Conservation (phyloP, 2,888 invertebrate genomes). For the Drosophila ochracea region DNA sequence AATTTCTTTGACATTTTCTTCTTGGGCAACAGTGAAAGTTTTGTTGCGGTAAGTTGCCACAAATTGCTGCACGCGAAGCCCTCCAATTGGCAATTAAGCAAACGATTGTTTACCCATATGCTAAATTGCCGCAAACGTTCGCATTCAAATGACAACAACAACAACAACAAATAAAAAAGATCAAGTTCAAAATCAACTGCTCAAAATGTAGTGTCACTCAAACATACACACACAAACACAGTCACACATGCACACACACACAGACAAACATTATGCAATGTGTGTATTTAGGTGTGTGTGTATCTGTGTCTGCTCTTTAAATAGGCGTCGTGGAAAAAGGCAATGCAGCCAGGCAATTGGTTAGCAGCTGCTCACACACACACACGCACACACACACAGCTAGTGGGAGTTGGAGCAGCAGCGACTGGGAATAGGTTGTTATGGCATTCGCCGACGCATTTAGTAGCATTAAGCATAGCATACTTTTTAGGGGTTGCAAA, state of each 20-base stretch:
- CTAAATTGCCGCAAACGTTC: conserved; percentile 22
- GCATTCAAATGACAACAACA: conserved; percentile 14
- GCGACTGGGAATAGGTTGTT: conserved; percentile 60
- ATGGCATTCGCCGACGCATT: conserved; percentile 73
- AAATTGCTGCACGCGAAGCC: conserved; percentile 41
- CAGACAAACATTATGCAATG: conserved; percentile 47
- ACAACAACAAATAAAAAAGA: not conserved
- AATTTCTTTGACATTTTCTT: conserved; percentile 60
- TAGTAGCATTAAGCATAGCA: conserved; percentile 70
- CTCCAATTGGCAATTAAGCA: conserved; percentile 58
- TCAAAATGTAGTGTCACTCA: conserved; percentile 25
- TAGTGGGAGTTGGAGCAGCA: not conserved
- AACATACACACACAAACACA: not conserved
- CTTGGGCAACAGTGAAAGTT: conserved; percentile 59
- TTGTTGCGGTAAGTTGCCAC: conserved; percentile 11
- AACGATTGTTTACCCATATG: conserved; percentile 47
- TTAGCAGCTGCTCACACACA: conserved; percentile 53
- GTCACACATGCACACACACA: not conserved
- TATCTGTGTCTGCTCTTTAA: conserved; percentile 26
- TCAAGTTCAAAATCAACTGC: conserved; percentile 9
- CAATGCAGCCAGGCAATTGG: conserved; percentile 69
- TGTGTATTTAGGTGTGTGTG: conserved; percentile 10
- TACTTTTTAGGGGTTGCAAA: conserved; percentile 79
- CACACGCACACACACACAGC: conserved; percentile 4
- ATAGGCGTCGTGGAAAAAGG: conserved; percentile 31